These are phyloP conservation scores for Gorsachius goisagi DNA, from an alignment of 2,113 vertebrate species.

Conservation along the genomic window DNA sequence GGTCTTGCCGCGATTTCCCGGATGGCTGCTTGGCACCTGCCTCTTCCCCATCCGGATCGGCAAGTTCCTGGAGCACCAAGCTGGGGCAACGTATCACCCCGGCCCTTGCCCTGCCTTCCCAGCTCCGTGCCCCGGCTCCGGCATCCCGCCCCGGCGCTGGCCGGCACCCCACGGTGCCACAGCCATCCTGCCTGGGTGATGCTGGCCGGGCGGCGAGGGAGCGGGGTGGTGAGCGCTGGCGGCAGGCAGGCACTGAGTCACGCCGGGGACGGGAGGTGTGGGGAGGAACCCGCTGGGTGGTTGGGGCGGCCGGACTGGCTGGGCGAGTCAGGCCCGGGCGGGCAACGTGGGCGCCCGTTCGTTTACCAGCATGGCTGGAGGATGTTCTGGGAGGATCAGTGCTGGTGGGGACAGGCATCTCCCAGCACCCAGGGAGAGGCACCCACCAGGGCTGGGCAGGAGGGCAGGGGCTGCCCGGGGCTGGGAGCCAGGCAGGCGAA, in stretches of 20 bases:
- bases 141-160: not conserved
- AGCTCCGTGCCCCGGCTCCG: rapidly evolving
- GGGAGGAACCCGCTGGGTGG: not conserved
- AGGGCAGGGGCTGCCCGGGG: not conserved
- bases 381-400: not conserved
- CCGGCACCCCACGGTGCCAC: rapidly evolving
- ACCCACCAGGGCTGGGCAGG: too few relatives aligned
- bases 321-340: not conserved
- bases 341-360: not conserved
- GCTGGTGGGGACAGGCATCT: not conserved
- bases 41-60: constrained; percentile 37
- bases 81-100: not conserved
- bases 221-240: rapidly evolving
- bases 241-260: not conserved
- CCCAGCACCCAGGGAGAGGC: not conserved
- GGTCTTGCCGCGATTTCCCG: constrained; percentile 51
- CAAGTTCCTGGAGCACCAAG: constrained; percentile 37
- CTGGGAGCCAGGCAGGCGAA: not conserved
- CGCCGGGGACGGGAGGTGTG: rapidly evolving
- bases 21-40: constrained; percentile 55
- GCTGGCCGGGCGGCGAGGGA: not conserved
- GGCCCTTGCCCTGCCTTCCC: not conserved
- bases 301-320: constrained; percentile 12
- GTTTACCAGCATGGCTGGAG: not conserved
- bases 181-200: not conserved